Evolutionary conservation across 2,113 vertebrate species (phyloP).

Genomic region (Oryzias woworae): DNA sequence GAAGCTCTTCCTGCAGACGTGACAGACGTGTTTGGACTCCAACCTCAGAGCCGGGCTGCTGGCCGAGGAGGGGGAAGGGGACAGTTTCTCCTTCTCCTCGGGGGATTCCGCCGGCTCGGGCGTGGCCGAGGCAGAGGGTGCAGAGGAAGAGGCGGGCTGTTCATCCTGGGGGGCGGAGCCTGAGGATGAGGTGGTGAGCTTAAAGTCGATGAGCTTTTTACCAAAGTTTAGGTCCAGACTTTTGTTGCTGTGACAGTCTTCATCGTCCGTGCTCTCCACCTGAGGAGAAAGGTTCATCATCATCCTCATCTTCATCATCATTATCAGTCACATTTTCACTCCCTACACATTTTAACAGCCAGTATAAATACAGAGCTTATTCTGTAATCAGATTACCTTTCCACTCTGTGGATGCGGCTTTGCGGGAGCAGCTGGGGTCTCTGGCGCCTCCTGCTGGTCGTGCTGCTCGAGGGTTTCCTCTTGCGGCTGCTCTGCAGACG

Average conservation of each 20-base stretch:
- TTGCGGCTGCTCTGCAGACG: conserved; percentile 13
- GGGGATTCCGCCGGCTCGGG: conserved; percentile 1
- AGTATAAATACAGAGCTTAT: neutral
- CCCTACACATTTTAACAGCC: neutral
- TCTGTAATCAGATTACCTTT: conserved; percentile 43
- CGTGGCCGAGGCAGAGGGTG: conserved; percentile 26
- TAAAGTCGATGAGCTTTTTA: conserved; percentile 94
- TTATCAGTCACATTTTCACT: neutral
- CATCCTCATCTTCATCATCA: neutral
- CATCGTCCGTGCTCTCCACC: conserved; percentile 64
- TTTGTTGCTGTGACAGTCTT: conserved; percentile 91
- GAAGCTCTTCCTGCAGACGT: conserved; percentile 90
- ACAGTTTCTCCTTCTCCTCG: conserved; percentile 20
- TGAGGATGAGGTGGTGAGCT: conserved; percentile 74
- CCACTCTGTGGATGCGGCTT: conserved; percentile 21
- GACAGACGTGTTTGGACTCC: conserved; percentile 86
- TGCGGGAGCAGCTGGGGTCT: conserved; percentile 23
- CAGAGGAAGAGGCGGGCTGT: neutral
- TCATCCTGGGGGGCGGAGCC: conserved; percentile 49
- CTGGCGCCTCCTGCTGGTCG: conserved; percentile 53
- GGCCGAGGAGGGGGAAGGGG: conserved; percentile 3
- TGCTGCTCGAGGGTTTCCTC: conserved; percentile 27
- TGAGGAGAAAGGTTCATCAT: conserved; percentile 3
- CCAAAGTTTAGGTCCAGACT: conserved; percentile 95
- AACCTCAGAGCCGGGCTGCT: conserved; percentile 31